These are phyloP conservation scores for Zaprionus ornatus DNA, from an alignment of 1,140 invertebrate species.

Conservation along the genomic window DNA sequence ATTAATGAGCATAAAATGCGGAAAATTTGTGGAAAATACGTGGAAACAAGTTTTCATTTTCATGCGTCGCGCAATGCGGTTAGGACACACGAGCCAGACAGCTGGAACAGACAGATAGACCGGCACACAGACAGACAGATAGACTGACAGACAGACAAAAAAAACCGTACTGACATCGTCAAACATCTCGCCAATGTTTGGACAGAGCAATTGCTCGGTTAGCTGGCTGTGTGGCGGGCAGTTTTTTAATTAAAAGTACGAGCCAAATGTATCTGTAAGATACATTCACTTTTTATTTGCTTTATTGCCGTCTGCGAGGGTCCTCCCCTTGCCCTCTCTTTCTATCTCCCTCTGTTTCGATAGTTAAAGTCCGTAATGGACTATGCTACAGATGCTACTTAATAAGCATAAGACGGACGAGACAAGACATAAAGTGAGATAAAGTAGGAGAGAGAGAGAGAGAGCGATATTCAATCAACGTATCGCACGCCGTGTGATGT, in stretches of 20 bases:
- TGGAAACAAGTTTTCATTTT: constrained; percentile 73
- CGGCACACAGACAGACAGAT: background rate
- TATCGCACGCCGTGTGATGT: background rate
- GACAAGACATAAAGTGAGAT: background rate
- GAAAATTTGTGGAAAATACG: constrained; percentile 69
- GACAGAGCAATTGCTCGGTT: constrained; percentile 47
- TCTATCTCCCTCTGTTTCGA: background rate
- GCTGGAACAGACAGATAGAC: constrained; percentile 6
- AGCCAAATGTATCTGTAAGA: constrained; percentile 43
- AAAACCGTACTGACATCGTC: constrained; percentile 57
- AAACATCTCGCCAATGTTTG: constrained; percentile 66
- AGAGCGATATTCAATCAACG: background rate
- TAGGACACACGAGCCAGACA: constrained; percentile 11
- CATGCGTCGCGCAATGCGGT: constrained; percentile 42
- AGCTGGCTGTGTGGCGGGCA: constrained; percentile 12
- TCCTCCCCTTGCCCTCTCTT: background rate
- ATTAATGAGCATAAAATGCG: constrained; percentile 81
- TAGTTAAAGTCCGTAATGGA: constrained; percentile 17
- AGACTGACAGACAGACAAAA: background rate
- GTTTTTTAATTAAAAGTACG: constrained; percentile 50
- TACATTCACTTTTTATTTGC: constrained; percentile 60
- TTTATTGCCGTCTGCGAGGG: constrained; percentile 34
- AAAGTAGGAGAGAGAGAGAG: background rate
- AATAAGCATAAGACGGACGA: constrained; percentile 15
- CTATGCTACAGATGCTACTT: constrained; percentile 19